Conservation (phyloP, 2,113 vertebrate genomes). For the Ariopsis seemanni region DNA sequence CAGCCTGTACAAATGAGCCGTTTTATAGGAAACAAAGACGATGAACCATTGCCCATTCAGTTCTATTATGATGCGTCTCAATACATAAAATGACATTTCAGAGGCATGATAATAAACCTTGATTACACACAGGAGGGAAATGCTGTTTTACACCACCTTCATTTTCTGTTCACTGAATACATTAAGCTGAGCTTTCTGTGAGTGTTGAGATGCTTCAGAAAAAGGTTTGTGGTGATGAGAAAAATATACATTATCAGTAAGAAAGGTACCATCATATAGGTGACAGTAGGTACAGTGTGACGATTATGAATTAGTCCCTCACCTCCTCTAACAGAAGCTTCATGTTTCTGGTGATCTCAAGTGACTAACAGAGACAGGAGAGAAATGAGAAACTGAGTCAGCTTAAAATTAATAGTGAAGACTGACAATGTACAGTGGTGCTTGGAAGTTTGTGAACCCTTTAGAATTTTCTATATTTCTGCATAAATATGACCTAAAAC, state of each 20-base stretch:
- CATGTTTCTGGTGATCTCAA: constrained; percentile 79
- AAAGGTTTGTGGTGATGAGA: not conserved
- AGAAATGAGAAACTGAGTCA: constrained; percentile 31
- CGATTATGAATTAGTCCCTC: constrained; percentile 27
- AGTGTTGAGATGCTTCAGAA: not conserved
- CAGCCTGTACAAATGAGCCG: not conserved
- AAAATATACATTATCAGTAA: not conserved
- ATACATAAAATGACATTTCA: constrained; percentile 27
- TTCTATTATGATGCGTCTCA: constrained; percentile 3
- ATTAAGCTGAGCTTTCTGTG: not conserved
- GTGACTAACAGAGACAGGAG: constrained; percentile 62
- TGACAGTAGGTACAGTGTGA: not conserved
- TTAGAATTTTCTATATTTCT: no score
- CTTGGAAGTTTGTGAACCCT: no score
- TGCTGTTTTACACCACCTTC: not conserved
- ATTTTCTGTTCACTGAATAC: not conserved
- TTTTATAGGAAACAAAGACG: constrained; percentile 28
- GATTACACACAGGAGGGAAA: not conserved
- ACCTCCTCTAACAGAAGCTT: constrained; percentile 76
- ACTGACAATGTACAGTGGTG: no score
- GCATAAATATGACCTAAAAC: no score
- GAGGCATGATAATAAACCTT: not conserved
- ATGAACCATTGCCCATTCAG: constrained; percentile 1
- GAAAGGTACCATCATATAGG: not conserved
- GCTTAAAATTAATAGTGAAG: not conserved